These are phyloP conservation scores for Vollenhovia emeryi DNA, from an alignment of 1,140 invertebrate genomes.

Conservation along the genomic window DNA sequence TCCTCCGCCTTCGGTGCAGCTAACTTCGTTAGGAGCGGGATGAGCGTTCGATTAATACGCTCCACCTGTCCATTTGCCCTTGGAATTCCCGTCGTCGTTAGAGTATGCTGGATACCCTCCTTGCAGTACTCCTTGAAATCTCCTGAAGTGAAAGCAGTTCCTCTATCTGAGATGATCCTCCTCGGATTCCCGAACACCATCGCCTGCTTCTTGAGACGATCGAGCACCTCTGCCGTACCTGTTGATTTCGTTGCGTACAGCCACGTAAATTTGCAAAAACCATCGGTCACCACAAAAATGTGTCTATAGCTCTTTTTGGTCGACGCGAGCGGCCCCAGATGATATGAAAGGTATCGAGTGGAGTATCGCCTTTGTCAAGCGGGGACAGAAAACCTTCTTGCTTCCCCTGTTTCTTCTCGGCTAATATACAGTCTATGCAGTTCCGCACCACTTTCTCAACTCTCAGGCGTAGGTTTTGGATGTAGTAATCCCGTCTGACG, in stretches of 20 bases:
- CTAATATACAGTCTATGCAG: not conserved
- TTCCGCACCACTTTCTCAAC: not conserved
- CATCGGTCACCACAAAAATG: not conserved
- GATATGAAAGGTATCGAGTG: not conserved
- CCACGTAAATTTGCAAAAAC: slow-evolving; percentile 2
- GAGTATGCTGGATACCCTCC: not conserved
- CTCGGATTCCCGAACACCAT: not conserved
- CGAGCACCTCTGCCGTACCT: not conserved
- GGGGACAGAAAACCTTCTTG: not conserved
- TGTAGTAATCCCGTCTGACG: not conserved
- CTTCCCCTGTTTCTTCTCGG: not conserved
- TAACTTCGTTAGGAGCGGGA: not conserved
- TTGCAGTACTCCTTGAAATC: not conserved
- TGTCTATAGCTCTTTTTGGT: slow-evolving; percentile 13
- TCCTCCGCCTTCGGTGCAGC: not conserved
- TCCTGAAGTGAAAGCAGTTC: not conserved
- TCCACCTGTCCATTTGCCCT: not conserved
- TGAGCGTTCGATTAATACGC: not conserved
- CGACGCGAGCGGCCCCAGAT: not conserved
- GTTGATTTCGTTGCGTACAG: not conserved
- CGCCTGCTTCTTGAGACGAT: not conserved
- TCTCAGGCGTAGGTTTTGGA: not conserved
- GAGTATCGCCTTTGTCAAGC: not conserved
- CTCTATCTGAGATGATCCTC: not conserved
- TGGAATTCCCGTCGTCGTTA: not conserved